A percentile compares a stretch with the other conserved stretches of the same genome.
Evolutionary conservation across 2,113 vertebrate species (phyloP).

Genomic region (Esox niger): DNA sequence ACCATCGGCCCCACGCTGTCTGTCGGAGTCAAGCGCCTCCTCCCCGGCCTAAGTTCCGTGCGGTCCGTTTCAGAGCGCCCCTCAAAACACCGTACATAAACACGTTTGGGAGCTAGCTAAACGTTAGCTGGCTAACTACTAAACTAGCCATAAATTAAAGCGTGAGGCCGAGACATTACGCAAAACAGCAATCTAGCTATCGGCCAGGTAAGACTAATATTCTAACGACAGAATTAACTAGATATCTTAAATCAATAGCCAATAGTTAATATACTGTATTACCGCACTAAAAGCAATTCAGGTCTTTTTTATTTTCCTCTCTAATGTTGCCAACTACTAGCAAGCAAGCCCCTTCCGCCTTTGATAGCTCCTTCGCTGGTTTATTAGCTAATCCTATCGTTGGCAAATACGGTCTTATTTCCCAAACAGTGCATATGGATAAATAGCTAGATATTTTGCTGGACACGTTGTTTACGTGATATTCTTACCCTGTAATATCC

Average conservation of each 20-base stretch:
- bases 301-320: not conserved
- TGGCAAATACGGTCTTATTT: too few species aligned
- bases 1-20: too few species aligned
- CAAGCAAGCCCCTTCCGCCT: not conserved
- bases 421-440: too few species aligned
- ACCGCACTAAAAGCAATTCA: not conserved
- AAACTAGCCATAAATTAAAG: constrained; percentile 43
- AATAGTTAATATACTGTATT: not conserved
- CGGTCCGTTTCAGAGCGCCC: not conserved
- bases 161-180: not conserved
- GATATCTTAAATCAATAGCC: not conserved
- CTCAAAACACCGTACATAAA: constrained; percentile 4
- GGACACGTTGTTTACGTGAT: not conserved
- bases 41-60: too few species aligned
- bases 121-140: too few species aligned
- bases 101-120: too few species aligned
- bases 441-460: too few species aligned
- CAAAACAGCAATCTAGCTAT: not conserved
- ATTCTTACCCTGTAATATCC: not conserved
- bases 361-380: not conserved
- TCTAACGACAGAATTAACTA: too few species aligned
- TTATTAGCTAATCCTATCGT: too few species aligned
- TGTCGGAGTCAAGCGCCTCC: too few species aligned
- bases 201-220: not conserved
- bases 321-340: not conserved